Base-by-base conservation (phyloP, 2,888 invertebrate species). In the Rhaphigaster nebulosa region DNA sequence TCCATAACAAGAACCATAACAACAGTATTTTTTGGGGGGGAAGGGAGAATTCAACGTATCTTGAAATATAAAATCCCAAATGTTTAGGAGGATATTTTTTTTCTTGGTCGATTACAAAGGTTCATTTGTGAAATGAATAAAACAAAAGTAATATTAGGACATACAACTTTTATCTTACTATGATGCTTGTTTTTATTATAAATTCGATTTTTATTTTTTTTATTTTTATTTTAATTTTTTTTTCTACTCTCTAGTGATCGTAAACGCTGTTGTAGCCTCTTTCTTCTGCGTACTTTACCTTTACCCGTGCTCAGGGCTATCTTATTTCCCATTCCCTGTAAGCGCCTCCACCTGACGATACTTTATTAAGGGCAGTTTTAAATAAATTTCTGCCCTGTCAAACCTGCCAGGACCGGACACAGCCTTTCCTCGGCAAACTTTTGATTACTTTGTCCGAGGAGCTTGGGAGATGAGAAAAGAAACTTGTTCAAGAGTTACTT, bases 401-500 rank as follows among this genome's bases (percentile, higher is more conserved):
- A 88, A 60, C 56, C 88, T 88, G 88, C 60, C 88, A 88, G 60
- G 60, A 41, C 54, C 88, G 88, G 88, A 88, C 88, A 65, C 88
- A 34, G 41, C 41, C 54, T 76, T 76, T 15, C 29, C 54, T 15
- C 23, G 56, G n/a, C 23, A 60, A 88, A 88, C 34, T 60, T 88
- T 60, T 65, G 88, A 88, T 88, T 88, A 60, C 88, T 88, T 88
- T 60, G 84, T 84, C 84, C 84, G 84, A 84, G 45, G 45, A 84
- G 84, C 26, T n/a, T 84, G 12, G 84, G 80, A 26, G 84, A 84
- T 45, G 84, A 50, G 45, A 84, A 84, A 84, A 84, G 84, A 84
- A 84, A 84, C 84, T 84, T 84, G n/a, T 84, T 50, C 45, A 6
- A 20, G 70, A 76, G 70, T 76, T 76, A 38, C 34, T 76, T 76